These are phyloP conservation scores for Lepetodrilus schrolli DNA, from an alignment of 2,888 invertebrate species.

Conservation along the genomic window DNA sequence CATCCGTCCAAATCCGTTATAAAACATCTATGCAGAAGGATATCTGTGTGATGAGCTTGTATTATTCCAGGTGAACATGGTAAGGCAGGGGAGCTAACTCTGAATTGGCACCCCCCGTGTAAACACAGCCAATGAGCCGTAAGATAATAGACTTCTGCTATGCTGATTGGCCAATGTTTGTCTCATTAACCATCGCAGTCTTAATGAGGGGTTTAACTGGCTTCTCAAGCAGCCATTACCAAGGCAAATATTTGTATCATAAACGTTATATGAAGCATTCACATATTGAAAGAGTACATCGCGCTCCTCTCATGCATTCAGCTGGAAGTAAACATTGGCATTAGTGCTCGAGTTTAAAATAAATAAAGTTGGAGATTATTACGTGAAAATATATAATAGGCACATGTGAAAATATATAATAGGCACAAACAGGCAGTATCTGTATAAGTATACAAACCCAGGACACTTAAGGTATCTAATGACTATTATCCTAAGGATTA, in stretches of 20 bases:
- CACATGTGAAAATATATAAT: no score
- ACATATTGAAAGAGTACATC: not conserved
- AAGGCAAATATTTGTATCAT: constrained; percentile 6
- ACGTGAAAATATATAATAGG: no score
- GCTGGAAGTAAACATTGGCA: not conserved
- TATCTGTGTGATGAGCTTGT: no score
- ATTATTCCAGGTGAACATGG: no score
- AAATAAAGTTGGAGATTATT: not conserved
- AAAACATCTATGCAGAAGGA: not conserved
- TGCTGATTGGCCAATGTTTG: not conserved
- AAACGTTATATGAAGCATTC: not conserved
- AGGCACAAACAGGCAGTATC: no score
- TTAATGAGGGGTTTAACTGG: constrained; percentile 11
- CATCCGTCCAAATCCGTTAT: not conserved
- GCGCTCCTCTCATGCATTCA: not conserved
- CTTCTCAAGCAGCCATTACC: not conserved
- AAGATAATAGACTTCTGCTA: not conserved
- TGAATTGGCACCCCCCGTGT: not conserved
- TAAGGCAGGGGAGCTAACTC: not conserved
- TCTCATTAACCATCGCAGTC: not conserved
- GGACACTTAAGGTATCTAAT: no score
- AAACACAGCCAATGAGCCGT: constrained; percentile 4
- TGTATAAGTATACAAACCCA: no score
- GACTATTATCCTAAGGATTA: no score
- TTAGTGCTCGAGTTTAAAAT: not conserved